Base-by-base conservation (phyloP, 2,797 vertebrate genomes). In the Trematomus bernacchii region DNA sequence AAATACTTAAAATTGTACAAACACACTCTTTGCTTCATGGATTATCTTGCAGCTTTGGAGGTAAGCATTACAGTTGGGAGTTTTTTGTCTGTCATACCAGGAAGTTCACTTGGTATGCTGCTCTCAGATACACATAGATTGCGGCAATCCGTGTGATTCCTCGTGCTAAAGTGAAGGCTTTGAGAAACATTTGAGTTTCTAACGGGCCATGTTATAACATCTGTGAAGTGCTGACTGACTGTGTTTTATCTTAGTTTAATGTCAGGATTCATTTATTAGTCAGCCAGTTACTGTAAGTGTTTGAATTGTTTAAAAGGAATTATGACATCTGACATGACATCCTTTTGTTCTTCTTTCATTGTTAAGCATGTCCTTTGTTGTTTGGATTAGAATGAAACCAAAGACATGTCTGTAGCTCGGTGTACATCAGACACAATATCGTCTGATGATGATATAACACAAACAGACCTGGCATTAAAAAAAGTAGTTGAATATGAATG, bases 141-240 rank as follows among this genome's bases (percentile, higher is more conserved):
- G 13, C 19, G 8, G 15, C 33, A 0, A 68, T 59, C 30, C 1
- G 3, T 66, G 4, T 50, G 46, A 61, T 44, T 40, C 6, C 15
- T 53, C 14, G 21, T 66, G 64, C 50, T 64, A 53, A 63, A 71
- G 37, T 66, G 10, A 7, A 50, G 52, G 2, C 42, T 76, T 73
- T 57, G 5, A 74, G 23, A 71, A 64, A 73, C 19, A 15, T 50
- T 71, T 27, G 4, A 27, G 27, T 27, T 27, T 27, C 27, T 86
- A 80, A 84, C 71, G 21, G 82, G 21, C 66, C 48, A 68, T 84
- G 77, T 75, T 48, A 46, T 73, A 74, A 77, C 37, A 59, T 73
- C 74, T 79, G 69, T 68, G 43, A 76, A 73, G 69, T 60, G 68
- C 66, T 83, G 78, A 84, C 73, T 61, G 60, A 68, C 72, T 73